Evolutionary conservation across 2,797 vertebrate genomes (phyloP), one percentile per base, ranked within the genome.

Genomic region (Rhincodon typus): DNA sequence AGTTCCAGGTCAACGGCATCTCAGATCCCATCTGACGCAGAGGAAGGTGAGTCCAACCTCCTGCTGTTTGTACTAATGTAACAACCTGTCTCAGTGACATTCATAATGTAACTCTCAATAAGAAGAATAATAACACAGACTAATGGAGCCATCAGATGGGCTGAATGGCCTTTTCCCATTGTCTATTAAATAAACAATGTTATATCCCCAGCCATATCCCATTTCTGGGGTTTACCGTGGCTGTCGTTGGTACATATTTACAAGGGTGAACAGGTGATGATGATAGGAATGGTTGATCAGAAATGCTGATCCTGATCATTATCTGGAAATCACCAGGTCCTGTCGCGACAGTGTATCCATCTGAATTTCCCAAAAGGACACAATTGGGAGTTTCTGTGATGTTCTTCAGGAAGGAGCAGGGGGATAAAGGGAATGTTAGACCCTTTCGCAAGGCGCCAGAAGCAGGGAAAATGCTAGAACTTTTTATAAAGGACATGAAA

Each of bases 11-110:
- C 98, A 0, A 97, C 98, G 96, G 97, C 98, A 91, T 99, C 98
- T 13, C 98, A 99, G 97, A 98, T 99, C 95, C 99, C 99, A 79
- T 98, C 98, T 50, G 98, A 99, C 96, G 98, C 98, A 0, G 98
- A 99, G 97, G 98, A 99, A 96, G 99, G 99, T 99, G 97, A 97
- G 94, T 15, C 23, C 2, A 27, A 66, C 2, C 2, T 7, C 67
- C 15, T 21, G 66, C 7, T 12, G 0, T 0, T 10, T 0, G 19
- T 19, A 6, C 5, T 38, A 34, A 1, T 7, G 15, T 5, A 34
- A 27, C 17, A 4, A 13, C 34, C 17, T 66, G 53, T n/a, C 8
- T 50, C n/a, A 27, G 38, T 50, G 69, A 34, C 12, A 42, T 70
- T 30, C 38, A 72, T 34, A 8, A 10, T 42, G 57, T 4, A 67